Base-by-base conservation (phyloP, 2,113 vertebrate genomes). In the Morone chrysops region DNA sequence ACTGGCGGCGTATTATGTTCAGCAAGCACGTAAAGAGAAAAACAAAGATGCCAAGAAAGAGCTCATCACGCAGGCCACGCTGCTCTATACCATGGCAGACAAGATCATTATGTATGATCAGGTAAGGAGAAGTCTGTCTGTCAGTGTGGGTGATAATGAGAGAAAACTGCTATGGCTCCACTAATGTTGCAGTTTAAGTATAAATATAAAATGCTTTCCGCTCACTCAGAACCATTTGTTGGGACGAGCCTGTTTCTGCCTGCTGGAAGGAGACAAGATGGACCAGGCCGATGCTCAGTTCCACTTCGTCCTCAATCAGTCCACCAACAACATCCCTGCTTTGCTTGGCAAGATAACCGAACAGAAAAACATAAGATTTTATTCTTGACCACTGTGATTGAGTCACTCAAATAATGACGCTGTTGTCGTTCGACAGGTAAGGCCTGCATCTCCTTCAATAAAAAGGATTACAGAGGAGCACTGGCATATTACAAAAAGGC, bases 21-120 rank as follows among this genome's bases (percentile, higher is more conserved):
- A 99, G 82, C 98, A 99, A 93, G 98, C 98, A 48, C 96, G 98
- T 2, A 99, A 98, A 85, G 98, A 99, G 91, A 99, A 99, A 92
- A 99, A 99, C 92, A 99, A 99, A 92, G 98, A 99, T 94, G 97
- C 97, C 85, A 99, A 99, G 93, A 99, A 99, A 87, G 98, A 99
- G 89, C 97, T 99, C 79, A 99, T 99, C 84, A 99, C 98, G 0
- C 98, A 99, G 92, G 98, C 98, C 78, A 99, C 98, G 6, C 94
- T 99, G 67, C 91, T 99, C 36, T 99, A 99, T 80, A 99, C 98
- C 0, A 99, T 99, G 98, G 98, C 98, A 61, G 98, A 99, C 92
- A 99, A 99, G 94, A 99, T 99, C 94, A 99, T 99, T 89, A 99
- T 99, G 98, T 99, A 99, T 4, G 98, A 99, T 92, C 98, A 99